Conservation (phyloP, 2,888 invertebrate species). For the Ophion slaviceki region DNA sequence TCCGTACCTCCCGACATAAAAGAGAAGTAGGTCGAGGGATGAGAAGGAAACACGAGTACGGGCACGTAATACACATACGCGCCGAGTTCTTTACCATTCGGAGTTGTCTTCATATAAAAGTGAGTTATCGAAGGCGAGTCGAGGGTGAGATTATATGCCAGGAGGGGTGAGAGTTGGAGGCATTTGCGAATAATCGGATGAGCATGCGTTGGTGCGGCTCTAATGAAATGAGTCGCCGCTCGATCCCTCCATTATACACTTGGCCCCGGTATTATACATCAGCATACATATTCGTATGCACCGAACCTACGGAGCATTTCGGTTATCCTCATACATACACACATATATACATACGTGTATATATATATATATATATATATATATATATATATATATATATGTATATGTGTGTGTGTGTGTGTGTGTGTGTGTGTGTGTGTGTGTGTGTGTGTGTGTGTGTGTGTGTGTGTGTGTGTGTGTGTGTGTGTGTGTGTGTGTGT, state of each 20-base stretch:
- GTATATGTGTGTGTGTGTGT: neutral
- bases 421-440: conserved; percentile 3
- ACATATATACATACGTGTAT: conserved; percentile 72
- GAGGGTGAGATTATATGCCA: conserved; percentile 52
- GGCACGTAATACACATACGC: conserved; percentile 7
- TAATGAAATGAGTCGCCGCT: conserved; percentile 74
- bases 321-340: neutral
- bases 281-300: conserved; percentile 79
- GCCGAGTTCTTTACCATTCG: conserved; percentile 14
- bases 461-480: too few relatives aligned
- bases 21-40: conserved; percentile 58
- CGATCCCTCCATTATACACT: conserved; percentile 59
- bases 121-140: conserved; percentile 56
- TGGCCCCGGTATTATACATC: conserved; percentile 67
- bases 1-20: conserved; percentile 55
- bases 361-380: neutral
- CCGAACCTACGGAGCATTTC: conserved; percentile 45
- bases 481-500: too few relatives aligned
- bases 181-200: conserved; percentile 76
- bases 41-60: conserved; percentile 31
- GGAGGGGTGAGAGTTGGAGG: conserved; percentile 40
- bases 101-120: conserved; percentile 55
- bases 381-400: conserved; percentile 1
- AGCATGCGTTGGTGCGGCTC: conserved; percentile 72
- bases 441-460: neutral